Percentiles rank a stretch among this genome's conserved stretches.
Evolutionary conservation across 1,140 invertebrate species (phyloP).

Genomic region (Zaprionus inermis): DNA sequence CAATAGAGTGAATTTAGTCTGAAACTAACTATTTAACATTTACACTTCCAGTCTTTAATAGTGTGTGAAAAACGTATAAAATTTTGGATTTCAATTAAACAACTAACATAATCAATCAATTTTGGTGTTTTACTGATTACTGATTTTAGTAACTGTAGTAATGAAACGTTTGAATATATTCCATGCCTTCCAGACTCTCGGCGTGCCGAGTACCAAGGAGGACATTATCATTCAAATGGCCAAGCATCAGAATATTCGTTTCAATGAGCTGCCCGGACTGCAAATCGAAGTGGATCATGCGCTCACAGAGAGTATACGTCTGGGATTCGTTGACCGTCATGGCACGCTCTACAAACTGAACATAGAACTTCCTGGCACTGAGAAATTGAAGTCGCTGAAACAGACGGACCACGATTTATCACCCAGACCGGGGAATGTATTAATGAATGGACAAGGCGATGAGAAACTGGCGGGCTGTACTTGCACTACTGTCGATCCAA

Average conservation of each 20-base stretch:
- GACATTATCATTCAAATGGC: constrained; percentile 38
- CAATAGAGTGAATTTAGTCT: neutral
- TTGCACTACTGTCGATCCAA: neutral
- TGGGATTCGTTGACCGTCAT: constrained; percentile 27
- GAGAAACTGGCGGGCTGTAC: neutral
- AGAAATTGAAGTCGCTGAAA: neutral
- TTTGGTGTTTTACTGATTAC: neutral
- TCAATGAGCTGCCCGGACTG: constrained; percentile 38
- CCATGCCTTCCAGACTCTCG: constrained; percentile 12
- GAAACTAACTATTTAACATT: neutral
- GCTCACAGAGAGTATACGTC: constrained; percentile 10
- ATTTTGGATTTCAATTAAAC: neutral
- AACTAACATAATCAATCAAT: neutral
- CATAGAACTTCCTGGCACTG: neutral
- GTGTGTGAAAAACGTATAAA: neutral
- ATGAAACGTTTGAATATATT: constrained; percentile 36
- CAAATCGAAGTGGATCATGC: constrained; percentile 35
- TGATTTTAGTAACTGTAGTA: neutral
- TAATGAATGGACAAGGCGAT: constrained; percentile 30
- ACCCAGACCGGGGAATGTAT: neutral
- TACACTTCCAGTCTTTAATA: neutral
- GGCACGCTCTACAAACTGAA: constrained; percentile 12
- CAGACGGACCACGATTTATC: neutral
- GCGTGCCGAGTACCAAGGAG: constrained; percentile 29
- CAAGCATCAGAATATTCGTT: constrained; percentile 42